Evolutionary conservation across 2,113 vertebrate species (phyloP), one percentile per base, ranked within the genome.

Genomic region (Telmatochromis sp.): DNA sequence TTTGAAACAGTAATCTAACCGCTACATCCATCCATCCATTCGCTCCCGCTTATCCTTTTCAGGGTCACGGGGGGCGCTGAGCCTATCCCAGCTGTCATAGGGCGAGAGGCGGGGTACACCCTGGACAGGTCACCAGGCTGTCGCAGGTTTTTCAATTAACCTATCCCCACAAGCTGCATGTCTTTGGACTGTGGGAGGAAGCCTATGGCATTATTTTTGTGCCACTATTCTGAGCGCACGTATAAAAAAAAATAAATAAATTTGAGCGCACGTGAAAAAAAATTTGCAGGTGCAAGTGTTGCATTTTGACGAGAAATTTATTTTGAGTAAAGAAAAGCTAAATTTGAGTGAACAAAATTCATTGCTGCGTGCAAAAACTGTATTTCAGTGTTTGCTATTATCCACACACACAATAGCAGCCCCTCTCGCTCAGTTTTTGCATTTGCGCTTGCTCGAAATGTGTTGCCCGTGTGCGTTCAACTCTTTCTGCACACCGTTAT

Each of bases 181-280:
- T 21, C 10, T 21, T 54, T 54, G n/a, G 51, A 21, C 51, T 21
- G 51, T 21, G n/a, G 51, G n/a, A 21, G 51, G 5, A 54, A 54
- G 51, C 19, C 5, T 21, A 21, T 21, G 19, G 51, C 51, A 21
- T 53, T 53, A 54, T 54, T 54, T 54, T 21, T 54, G 51, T 21
- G n/a, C 9, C 51, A 54, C 51, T 54, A 21, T 21, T 54, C 51
- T 54, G 51, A 54, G 51, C 1, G 2, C 51, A 54, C 3, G 3
- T 11, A 12, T 53, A 53, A 53, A 53, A 21, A n/a, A 0, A 10
- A n/a, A 3, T 0, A 19, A 40, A 49, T 9, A 51, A n/a, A 49
- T 9, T 53, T 53, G 49, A 53, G 49, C 1, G 3, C 19, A 53
- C 3, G 49, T 53, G 49, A 53, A n/a, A 53, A 11, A 11, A 6